Conservation (phyloP, 2,113 vertebrate genomes). For the Tiliqua scincoides region DNA sequence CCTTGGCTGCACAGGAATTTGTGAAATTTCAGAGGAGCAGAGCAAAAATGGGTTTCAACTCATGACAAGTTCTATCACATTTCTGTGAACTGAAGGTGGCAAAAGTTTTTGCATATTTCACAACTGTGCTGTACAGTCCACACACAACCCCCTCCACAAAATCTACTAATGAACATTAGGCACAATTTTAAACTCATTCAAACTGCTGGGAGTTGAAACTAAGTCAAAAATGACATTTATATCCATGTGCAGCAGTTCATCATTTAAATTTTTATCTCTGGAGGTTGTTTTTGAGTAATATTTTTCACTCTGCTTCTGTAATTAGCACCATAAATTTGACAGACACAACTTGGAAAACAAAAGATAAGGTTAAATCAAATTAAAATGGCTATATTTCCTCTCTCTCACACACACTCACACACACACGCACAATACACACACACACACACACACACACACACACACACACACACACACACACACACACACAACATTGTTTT, state of each 20-base stretch:
- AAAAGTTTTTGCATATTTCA: background rate
- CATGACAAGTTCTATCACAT: background rate
- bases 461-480: background rate
- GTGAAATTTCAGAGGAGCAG: background rate
- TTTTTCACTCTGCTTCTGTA: conserved; percentile 8
- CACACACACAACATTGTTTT: background rate
- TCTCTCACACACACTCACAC: background rate
- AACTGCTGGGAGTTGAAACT: background rate
- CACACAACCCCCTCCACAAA: background rate
- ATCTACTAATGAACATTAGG: background rate
- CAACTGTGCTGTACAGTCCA: background rate
- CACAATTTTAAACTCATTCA: background rate
- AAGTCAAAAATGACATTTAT: background rate
- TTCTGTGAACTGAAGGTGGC: background rate
- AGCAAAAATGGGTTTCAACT: background rate
- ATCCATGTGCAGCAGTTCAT: background rate
- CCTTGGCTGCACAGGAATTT: background rate
- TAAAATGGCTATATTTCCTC: background rate
- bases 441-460: background rate
- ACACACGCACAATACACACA: too few relatives aligned
- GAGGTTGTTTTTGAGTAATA: background rate
- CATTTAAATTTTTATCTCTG: background rate
- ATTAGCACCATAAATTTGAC: conserved; percentile 22
- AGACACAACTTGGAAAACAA: conserved; percentile 2
- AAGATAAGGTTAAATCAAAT: conserved; percentile 12